Evolutionary conservation across 2,888 invertebrate species (phyloP), one percentile per base, ranked within the genome.

Genomic region (Imbricaverruca yamaguchii): DNA sequence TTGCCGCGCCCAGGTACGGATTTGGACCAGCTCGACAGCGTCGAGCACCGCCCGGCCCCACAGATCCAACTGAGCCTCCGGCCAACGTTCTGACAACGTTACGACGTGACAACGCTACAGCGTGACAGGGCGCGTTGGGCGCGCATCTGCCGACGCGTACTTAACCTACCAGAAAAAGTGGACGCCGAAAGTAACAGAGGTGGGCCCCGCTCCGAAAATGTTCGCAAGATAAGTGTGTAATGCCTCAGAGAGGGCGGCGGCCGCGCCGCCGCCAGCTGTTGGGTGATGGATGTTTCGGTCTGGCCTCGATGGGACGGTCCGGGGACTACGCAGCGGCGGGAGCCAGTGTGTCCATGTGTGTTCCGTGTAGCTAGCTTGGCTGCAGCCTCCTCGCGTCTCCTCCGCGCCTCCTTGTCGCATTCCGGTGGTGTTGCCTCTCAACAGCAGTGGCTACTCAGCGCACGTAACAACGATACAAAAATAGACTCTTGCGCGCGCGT

Each of bases 391-490:
- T 69, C 23, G 67, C 25, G 63, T 63, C 23, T 12, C 39, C 39
- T 15, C 69, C 39, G 39, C 39, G 7, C 69, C 18, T 13, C 39
- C 3, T 15, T 15, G 39, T 9, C 69, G 15, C 39, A 39, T 39
- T 39, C 39, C 69, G 67, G n/a, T 67, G 25, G 6, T 13, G 39
- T 15, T 13, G 61, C 23, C 39, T 15, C 69, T 25, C 69, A 39
- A 39, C 69, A 69, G 69, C 39, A 23, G 39, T 39, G 23, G n/a
- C 18, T 4, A 39, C 39, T 39, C 61, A 18, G 61, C 61, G 61
- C 61, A 39, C 61, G 69, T 69, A 69, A 69, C 69, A 69, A 67
- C 67, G 25, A 69, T 69, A 69, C 69, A 69, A 69, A 69, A 69
- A 69, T 69, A 69, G 69, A 69, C 69, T 69, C 69, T 69, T 13